A percentile compares a stretch with the other conserved stretches of the same genome.
Conservation (phyloP, 2,888 invertebrate genomes). For the Oxyteleia sp. region DNA sequence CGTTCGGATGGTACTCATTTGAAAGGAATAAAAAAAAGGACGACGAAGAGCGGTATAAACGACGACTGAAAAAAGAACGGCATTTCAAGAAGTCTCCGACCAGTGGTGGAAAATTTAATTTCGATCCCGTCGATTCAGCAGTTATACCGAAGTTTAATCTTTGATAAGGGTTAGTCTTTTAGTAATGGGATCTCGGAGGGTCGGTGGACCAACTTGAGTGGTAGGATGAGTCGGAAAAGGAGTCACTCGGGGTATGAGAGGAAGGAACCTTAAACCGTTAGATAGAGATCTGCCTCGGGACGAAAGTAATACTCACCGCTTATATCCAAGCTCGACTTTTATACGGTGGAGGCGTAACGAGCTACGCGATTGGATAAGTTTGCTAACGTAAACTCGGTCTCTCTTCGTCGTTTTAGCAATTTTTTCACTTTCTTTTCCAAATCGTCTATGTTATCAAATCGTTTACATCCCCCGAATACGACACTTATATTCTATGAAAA, state of each 20-base stretch:
- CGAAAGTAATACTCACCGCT: slow-evolving; percentile 86
- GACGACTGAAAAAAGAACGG: slow-evolving; percentile 67
- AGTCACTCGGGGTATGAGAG: slow-evolving; percentile 63
- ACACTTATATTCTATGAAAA: slow-evolving; percentile 52
- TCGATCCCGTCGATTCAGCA: slow-evolving; percentile 89
- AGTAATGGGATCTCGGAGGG: slow-evolving; percentile 87
- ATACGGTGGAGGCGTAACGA: slow-evolving; percentile 85
- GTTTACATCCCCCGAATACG: slow-evolving; percentile 71
- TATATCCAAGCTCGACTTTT: slow-evolving; percentile 85
- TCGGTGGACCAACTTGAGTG: slow-evolving; percentile 78
- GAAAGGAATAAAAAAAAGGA: slow-evolving; percentile 67
- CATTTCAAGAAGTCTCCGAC: slow-evolving; percentile 73
- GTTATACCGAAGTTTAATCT: slow-evolving; percentile 89
- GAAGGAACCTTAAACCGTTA: slow-evolving; percentile 87
- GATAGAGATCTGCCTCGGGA: slow-evolving; percentile 87
- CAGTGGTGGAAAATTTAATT: slow-evolving; percentile 88
- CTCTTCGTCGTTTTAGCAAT: slow-evolving; percentile 49
- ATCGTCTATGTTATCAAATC: slow-evolving; percentile 74
- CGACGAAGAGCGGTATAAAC: slow-evolving; percentile 60
- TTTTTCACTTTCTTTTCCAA: slow-evolving; percentile 63
- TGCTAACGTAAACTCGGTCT: slow-evolving; percentile 81
- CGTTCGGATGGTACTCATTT: slow-evolving; percentile 70
- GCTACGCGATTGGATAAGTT: slow-evolving; percentile 87
- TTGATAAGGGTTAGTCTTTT: slow-evolving; percentile 88
- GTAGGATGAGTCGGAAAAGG: slow-evolving; percentile 73